Evolutionary conservation across 2,888 invertebrate species (phyloP).

Genomic region (Eueremaeus valkanovi): DNA sequence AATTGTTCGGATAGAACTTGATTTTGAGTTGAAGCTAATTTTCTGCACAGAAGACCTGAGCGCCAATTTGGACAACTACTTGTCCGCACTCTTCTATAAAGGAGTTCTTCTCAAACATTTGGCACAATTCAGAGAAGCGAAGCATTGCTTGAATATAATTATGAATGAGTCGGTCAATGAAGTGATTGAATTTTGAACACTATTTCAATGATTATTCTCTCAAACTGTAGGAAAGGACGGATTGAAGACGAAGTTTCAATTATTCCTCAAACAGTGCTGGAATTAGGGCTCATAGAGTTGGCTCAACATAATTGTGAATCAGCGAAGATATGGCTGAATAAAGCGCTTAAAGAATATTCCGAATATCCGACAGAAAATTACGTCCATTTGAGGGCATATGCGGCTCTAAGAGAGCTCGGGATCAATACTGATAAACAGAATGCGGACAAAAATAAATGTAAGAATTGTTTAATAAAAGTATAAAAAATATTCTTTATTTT

Average conservation of each 20-base stretch:
- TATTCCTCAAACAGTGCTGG: slow-evolving; percentile 37
- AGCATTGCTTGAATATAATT: slow-evolving; percentile 27
- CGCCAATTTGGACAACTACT: slow-evolving; percentile 28
- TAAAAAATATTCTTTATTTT: not conserved
- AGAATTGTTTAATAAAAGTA: not conserved
- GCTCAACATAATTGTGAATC: slow-evolving; percentile 5
- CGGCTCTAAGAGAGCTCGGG: slow-evolving; percentile 37
- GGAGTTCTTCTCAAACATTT: slow-evolving; percentile 19
- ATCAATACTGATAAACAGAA: slow-evolving; percentile 36
- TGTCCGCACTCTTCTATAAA: slow-evolving; percentile 35
- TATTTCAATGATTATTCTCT: not conserved
- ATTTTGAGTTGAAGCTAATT: not conserved
- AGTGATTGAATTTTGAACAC: not conserved
- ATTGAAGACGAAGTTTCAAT: slow-evolving; percentile 38
- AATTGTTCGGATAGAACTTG: not conserved
- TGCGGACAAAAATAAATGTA: not conserved
- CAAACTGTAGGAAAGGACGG: not conserved
- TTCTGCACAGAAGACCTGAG: not conserved
- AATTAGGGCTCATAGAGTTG: slow-evolving; percentile 41
- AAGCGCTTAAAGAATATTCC: slow-evolving; percentile 36
- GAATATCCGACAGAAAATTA: slow-evolving; percentile 36
- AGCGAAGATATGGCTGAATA: slow-evolving; percentile 40
- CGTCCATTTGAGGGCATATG: slow-evolving; percentile 39
- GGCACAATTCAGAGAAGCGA: slow-evolving; percentile 12
- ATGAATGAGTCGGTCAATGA: slow-evolving; percentile 24